Evolutionary conservation across 2,797 vertebrate genomes (phyloP), one percentile per base, ranked within the genome.

Genomic region (Otus scops): DNA sequence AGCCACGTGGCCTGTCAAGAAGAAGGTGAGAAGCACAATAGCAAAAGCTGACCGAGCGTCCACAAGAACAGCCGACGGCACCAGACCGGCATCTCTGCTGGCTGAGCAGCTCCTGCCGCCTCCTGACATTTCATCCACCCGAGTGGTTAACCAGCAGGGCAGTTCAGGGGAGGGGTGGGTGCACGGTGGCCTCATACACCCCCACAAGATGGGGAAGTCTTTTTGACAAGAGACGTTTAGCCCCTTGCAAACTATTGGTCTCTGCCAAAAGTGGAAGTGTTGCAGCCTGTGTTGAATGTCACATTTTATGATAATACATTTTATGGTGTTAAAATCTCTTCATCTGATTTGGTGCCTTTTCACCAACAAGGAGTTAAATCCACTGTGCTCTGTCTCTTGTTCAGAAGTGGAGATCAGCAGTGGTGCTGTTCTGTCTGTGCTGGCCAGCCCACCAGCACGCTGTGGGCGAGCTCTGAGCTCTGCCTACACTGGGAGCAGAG

Each of bases 1-100:
- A 16, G 91, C 71, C 41, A 80, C 39, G 4, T 97, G 97, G 63
- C 89, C 97, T 13, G 30, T 45, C 14, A 98, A 98, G 88, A 97
- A 95, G 48, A 98, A 99, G 98, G 99, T 99, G 77, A 97, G 94
- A 60, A 54, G 56, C 23, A 34, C 36, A 28, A 30, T 0, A 18
- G 15, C 19, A 67, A 71, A 81, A 82, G 30, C 23, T 54, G 7
- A 26, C 13, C 1, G 4, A 86, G 47, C 43, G 43, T 47, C 51
- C 22, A 27, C 30, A 32, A 34, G 68, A 68, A 28, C 7, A 45
- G 70, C 36, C 0, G 1, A 10, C 1, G 2, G 41, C 45, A 76
- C 23, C 43, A 21, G 22, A 24, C 7, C 4, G 6, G 14, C 20
- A 4, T 41, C 32, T n/a, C 53, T 38, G 38, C 61, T 82, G 45